These are phyloP conservation scores for Agrotis ipsilon DNA, from an alignment of 2,888 invertebrate genomes.

Conservation along the genomic window DNA sequence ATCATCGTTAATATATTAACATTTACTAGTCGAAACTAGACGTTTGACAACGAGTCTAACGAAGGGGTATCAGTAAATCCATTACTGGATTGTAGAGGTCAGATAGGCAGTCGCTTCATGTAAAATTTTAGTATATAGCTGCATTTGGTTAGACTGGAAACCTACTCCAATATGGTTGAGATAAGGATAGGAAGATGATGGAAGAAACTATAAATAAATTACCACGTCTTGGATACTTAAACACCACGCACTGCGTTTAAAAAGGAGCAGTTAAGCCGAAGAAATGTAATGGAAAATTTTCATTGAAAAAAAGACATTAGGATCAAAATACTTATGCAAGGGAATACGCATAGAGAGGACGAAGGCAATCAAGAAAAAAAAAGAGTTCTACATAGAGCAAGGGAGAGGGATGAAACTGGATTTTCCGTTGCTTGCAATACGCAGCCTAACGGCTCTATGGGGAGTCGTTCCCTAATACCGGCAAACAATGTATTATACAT, in stretches of 20 bases:
- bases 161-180: too few relatives aligned
- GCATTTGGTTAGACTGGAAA: too few relatives aligned
- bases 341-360: conserved; percentile 3
- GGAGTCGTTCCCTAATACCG: conserved; percentile 34
- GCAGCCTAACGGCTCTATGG: conserved; percentile 44
- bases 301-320: conserved; percentile 3
- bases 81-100: too few relatives aligned
- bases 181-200: neutral
- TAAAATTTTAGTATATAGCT: too few relatives aligned
- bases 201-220: conserved; percentile 27
- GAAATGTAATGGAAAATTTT: neutral
- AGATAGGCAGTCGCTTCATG: too few relatives aligned
- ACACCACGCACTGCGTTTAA: conserved; percentile 6
- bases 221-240: conserved; percentile 20
- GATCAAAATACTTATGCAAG: conserved; percentile 6
- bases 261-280: neutral
- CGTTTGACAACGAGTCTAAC: too few relatives aligned
- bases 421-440: conserved; percentile 51
- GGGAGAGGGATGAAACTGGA: conserved; percentile 43
- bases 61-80: too few relatives aligned
- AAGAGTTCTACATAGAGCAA: conserved; percentile 21
- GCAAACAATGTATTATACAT: conserved; percentile 33
- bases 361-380: conserved; percentile 25
- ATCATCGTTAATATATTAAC: conserved; percentile 12
- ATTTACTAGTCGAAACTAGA: conserved; percentile 18